phyloP scores from a whole-genome alignment of 2,888 invertebrate genomes.

The Dynastes grantii region DNA sequence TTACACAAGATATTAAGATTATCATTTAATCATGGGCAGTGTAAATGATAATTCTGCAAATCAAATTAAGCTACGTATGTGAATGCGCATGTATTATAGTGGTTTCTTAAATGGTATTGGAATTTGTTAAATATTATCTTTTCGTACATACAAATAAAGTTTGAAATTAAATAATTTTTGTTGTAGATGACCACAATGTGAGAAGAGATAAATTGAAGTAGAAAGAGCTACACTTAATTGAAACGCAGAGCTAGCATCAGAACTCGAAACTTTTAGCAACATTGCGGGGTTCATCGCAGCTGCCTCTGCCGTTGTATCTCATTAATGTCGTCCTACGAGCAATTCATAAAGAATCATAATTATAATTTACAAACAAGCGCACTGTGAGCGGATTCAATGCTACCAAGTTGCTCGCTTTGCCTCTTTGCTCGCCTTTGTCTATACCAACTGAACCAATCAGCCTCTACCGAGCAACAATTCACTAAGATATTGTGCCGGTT shows the following conservation, averaged over 20 bases:
- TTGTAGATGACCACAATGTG: no score
- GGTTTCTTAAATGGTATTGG: no score
- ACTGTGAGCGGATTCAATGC: slow-evolving; percentile 54
- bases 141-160: no score
- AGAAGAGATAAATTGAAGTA: neutral
- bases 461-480: slow-evolving; percentile 62
- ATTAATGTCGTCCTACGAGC: slow-evolving; percentile 60
- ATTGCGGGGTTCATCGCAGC: slow-evolving; percentile 31
- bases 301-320: slow-evolving; percentile 54
- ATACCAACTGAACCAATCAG: slow-evolving; percentile 64
- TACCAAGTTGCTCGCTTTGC: slow-evolving; percentile 60
- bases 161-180: no score
- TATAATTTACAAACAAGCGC: slow-evolving; percentile 59
- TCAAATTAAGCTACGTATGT: no score
- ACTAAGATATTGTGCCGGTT: slow-evolving; percentile 58
- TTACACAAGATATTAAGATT: no score
- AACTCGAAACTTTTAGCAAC: slow-evolving; percentile 51
- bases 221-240: slow-evolving; percentile 23
- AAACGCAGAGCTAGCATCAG: slow-evolving; percentile 40
- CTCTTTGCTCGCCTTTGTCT: slow-evolving; percentile 63
- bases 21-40: no score
- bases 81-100: no score
- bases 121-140: no score
- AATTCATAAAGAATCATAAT: slow-evolving; percentile 62
- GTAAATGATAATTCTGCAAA: no score